These are phyloP conservation scores for Sturnira hondurensis DNA, from an alignment of 2,113 vertebrate genomes.

Conservation along the genomic window DNA sequence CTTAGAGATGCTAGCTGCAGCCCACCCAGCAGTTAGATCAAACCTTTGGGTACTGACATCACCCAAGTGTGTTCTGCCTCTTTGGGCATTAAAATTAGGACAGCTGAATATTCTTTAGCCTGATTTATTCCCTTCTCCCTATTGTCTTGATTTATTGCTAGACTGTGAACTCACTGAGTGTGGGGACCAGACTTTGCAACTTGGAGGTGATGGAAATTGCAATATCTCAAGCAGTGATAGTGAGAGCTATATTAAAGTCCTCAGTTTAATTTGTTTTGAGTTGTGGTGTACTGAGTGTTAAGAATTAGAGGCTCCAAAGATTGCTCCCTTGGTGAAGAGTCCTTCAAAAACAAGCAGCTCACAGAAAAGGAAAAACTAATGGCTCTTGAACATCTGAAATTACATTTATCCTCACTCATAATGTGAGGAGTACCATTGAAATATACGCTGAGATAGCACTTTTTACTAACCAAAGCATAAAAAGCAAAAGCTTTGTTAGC, in stretches of 20 bases:
- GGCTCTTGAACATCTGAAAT: slow-evolving; percentile 22
- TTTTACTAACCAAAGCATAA: background rate
- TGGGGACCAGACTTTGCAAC: background rate
- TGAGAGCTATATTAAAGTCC: slow-evolving; percentile 15
- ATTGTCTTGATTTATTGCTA: background rate
- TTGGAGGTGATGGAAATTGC: background rate
- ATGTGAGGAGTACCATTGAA: background rate
- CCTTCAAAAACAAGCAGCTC: slow-evolving; percentile 56
- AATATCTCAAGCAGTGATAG: background rate
- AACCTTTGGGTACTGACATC: background rate
- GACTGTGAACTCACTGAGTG: slow-evolving; percentile 9
- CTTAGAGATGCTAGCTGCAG: background rate
- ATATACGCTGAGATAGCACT: background rate
- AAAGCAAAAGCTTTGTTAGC: background rate
- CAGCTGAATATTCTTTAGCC: background rate
- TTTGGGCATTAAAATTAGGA: background rate
- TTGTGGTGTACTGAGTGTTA: slow-evolving; percentile 29
- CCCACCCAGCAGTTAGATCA: background rate
- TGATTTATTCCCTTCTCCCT: background rate
- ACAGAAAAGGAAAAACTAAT: slow-evolving; percentile 30
- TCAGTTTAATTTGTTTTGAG: slow-evolving; percentile 37
- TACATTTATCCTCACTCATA: background rate
- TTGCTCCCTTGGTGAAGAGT: slow-evolving; percentile 30
- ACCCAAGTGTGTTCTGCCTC: background rate
- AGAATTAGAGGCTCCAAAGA: slow-evolving; percentile 40